These are phyloP conservation scores for Pelobates cultripes DNA, from an alignment of 2,797 vertebrate species.

Conservation along the genomic window DNA sequence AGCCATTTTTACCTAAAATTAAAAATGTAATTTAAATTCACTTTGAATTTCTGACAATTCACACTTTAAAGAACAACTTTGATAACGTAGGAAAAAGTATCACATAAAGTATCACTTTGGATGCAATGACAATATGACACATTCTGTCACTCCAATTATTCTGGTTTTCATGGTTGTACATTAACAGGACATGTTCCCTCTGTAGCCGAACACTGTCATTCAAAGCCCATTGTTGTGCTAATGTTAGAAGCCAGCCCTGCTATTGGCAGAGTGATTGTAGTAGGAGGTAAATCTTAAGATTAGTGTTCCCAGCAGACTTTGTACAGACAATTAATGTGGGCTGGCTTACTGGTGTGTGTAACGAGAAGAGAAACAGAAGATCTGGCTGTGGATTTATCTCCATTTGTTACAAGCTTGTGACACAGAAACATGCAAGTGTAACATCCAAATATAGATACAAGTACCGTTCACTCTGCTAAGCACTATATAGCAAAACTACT, in stretches of 20 bases:
- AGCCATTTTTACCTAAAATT: no score
- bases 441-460: no score
- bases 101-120: not conserved
- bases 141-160: not conserved
- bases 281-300: conserved; percentile 80
- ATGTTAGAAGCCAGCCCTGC: conserved; percentile 72
- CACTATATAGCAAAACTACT: not conserved
- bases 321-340: conserved; percentile 75
- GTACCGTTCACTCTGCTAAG: no score
- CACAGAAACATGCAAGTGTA: no score
- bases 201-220: conserved; percentile 61
- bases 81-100: no score
- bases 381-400: conserved; percentile 59
- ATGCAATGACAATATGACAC: not conserved
- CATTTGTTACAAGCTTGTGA: not conserved
- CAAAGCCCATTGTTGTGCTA: conserved; percentile 79
- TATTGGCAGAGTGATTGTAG: conserved; percentile 84
- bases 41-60: no score
- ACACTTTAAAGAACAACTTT: no score
- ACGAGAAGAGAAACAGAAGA: conserved; percentile 71
- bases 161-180: conserved; percentile 8
- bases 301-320: conserved; percentile 78
- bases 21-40: no score
- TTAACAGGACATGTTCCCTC: conserved; percentile 28
- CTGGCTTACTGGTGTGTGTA: conserved; percentile 70